phyloP scores from a whole-genome alignment of 2,113 vertebrate genomes.

The Suricata suricatta region DNA sequence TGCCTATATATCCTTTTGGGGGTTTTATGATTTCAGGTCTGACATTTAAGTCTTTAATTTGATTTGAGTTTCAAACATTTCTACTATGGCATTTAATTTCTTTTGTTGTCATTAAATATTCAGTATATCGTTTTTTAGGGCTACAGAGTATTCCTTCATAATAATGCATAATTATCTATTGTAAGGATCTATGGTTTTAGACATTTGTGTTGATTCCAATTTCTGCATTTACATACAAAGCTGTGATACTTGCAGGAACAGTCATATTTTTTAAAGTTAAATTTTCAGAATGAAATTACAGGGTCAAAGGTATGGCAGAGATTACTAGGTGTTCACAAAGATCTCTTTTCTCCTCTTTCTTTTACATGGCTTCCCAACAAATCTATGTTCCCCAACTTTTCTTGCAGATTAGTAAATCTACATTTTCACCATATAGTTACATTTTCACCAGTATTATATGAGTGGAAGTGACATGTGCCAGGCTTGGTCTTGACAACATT shows the following conservation, averaged over 20 bases:
- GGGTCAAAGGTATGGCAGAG: background rate
- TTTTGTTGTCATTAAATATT: background rate
- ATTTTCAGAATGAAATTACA: background rate
- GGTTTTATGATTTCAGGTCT: background rate
- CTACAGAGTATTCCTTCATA: background rate
- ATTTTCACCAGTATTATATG: background rate
- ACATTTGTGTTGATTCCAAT: background rate
- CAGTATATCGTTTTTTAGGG: background rate
- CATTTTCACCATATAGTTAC: background rate
- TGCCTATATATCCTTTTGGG: background rate
- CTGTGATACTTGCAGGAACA: background rate
- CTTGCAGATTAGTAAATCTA: background rate
- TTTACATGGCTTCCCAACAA: background rate
- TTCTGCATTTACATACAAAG: background rate
- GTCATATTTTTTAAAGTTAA: background rate
- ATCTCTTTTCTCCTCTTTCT: background rate
- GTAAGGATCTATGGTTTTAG: background rate
- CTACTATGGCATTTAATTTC: background rate
- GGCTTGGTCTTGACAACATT: background rate
- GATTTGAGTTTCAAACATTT: background rate
- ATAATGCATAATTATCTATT: background rate
- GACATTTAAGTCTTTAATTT: background rate
- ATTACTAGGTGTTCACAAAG: background rate
- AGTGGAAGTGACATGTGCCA: background rate
- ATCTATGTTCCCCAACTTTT: background rate